Base-by-base conservation (phyloP, 2,797 vertebrate species). In the Muscicapa striata region DNA sequence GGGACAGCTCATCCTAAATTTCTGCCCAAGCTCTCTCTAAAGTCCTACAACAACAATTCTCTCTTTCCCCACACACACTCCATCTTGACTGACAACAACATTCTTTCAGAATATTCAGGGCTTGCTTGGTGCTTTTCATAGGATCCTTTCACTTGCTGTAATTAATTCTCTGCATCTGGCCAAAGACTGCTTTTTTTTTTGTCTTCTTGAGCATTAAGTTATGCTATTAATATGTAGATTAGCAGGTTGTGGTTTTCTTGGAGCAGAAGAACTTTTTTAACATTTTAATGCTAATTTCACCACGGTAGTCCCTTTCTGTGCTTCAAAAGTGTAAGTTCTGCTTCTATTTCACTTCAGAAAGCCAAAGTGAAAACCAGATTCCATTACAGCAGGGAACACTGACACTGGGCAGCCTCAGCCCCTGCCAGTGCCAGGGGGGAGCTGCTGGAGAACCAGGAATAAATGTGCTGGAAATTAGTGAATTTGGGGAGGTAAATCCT, bases 161-260 rank as follows among this genome's bases (percentile, higher is more conserved):
- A 97, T 95, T 95, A 95, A 95, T 89, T 93, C 86, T 77, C 84
- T 62, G 40, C 84, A 92, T 93, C 90, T 89, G 78, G 57, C 55
- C 75, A 74, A 87, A 95, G 78, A 93, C 80, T 70, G 61, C 23
- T 46, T 91, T 89, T 57, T 57, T 57, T 93, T 89, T 48, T 48
- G 92, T 87, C 81, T 89, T 77, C 49, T 46, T 4, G 1, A 74
- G 78, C 72, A 73, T n/a, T n/a, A 89, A 92, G 61, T 84, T 45
- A 5, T 72, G 48, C 68, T 68, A 80, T 96, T 94, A 96, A 58
- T 41, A 95, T 93, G 93, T 32, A 94, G 93, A 95, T 93, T 4
- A 22, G 6, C 45, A 46, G 45, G 45, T 46, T 78, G 83, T 72
- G 32, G 15, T 87, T 84, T 82, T 92, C 58, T 72, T 27, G 54